Evolutionary conservation across 2,888 invertebrate species (phyloP).

Genomic region (Cheilosia variabilis): DNA sequence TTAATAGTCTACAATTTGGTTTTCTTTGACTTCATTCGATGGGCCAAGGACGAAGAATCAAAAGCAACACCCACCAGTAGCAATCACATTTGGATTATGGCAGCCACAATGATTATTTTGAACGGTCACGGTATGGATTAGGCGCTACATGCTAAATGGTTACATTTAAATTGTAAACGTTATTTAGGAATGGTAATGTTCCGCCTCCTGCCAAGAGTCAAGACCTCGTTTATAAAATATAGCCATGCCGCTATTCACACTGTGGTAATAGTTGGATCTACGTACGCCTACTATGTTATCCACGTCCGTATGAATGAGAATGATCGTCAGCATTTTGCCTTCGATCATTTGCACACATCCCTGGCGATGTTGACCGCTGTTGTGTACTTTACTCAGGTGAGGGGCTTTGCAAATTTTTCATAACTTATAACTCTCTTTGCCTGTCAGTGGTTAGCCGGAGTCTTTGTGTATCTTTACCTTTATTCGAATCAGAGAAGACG

Average conservation of each 20-base stretch:
- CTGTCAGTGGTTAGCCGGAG: slow-evolving; percentile 11
- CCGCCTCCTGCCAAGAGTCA: slow-evolving; percentile 27
- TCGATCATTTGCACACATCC: slow-evolving; percentile 20
- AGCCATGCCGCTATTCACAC: slow-evolving; percentile 36
- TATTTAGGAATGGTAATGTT: slow-evolving; percentile 51
- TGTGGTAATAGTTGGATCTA: neutral
- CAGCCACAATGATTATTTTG: slow-evolving; percentile 18
- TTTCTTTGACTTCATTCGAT: neutral
- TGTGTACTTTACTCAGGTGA: slow-evolving; percentile 36
- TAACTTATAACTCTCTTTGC: neutral
- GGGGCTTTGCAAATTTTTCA: neutral
- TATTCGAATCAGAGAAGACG: slow-evolving; percentile 26
- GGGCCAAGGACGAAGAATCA: neutral
- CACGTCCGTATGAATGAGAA: neutral
- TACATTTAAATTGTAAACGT: neutral
- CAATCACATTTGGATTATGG: slow-evolving; percentile 44
- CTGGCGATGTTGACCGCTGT: neutral
- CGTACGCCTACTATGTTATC: slow-evolving; percentile 14
- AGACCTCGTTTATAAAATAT: slow-evolving; percentile 21
- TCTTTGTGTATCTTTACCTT: slow-evolving; percentile 15
- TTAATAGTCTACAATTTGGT: slow-evolving; percentile 7
- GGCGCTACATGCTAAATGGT: neutral
- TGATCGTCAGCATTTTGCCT: neutral
- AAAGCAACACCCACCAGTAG: neutral
- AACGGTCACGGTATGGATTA: slow-evolving; percentile 51